Percentiles rank a stretch among this genome's conserved stretches.
These are phyloP conservation scores for Leucopternis melanops DNA, from an alignment of 2,113 vertebrate genomes.

Conservation along the genomic window DNA sequence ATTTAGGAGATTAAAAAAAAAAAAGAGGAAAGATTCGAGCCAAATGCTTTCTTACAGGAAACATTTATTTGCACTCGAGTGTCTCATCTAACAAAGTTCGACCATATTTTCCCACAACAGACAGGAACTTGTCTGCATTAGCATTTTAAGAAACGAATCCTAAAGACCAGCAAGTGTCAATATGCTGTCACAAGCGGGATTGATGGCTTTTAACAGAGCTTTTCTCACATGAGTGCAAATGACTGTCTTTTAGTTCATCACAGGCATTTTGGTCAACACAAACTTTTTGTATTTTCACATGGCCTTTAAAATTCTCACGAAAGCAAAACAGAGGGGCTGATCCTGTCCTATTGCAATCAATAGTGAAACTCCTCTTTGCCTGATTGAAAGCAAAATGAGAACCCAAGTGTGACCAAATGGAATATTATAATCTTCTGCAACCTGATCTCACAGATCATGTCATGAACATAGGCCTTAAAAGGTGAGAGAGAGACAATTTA, in stretches of 20 bases:
- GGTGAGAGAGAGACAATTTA: background rate
- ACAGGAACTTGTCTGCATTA: slow-evolving; percentile 47
- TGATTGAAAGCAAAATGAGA: background rate
- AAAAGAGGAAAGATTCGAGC: background rate
- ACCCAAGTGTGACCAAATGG: background rate
- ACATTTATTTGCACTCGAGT: slow-evolving; percentile 48
- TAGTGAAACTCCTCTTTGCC: background rate
- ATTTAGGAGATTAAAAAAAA: slow-evolving; percentile 5
- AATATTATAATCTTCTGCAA: background rate
- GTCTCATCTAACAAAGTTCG: slow-evolving; percentile 43
- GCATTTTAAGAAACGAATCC: slow-evolving; percentile 51
- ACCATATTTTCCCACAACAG: slow-evolving; percentile 47
- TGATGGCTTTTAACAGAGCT: slow-evolving; percentile 3
- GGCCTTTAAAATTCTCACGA: background rate
- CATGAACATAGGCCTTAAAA: background rate
- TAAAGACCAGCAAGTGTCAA: slow-evolving; percentile 30
- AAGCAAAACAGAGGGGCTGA: background rate
- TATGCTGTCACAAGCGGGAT: background rate
- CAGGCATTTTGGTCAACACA: slow-evolving; percentile 29
- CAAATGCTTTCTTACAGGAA: slow-evolving; percentile 58
- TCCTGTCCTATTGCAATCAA: background rate
- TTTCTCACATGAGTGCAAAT: slow-evolving; percentile 49
- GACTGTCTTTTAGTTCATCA: slow-evolving; percentile 24
- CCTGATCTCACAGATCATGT: background rate
- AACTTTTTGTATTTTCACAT: background rate